phyloP scores from a whole-genome alignment of 1,140 invertebrate genomes.

The Apis cerana region DNA sequence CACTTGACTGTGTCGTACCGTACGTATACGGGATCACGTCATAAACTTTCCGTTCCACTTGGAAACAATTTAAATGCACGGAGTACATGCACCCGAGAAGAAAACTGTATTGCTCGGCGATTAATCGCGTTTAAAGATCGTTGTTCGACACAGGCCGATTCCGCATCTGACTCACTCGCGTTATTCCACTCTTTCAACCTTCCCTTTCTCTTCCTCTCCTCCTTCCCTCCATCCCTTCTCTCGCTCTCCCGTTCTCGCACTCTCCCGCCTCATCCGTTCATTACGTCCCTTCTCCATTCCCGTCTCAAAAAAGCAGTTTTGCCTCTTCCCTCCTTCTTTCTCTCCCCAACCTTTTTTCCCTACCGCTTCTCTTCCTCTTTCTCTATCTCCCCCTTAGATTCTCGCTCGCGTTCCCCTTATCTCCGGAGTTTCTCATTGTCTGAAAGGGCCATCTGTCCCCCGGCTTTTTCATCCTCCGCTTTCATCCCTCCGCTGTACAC shows the following conservation, averaged over 20 bases:
- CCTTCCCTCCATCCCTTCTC: neutral
- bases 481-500: constrained; percentile 71
- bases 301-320: constrained; percentile 66
- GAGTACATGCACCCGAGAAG: too few species aligned
- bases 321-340: constrained; percentile 53
- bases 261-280: constrained; percentile 50
- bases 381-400: constrained; percentile 51
- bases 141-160: constrained; percentile 54
- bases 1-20: too few species aligned
- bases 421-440: constrained; percentile 81
- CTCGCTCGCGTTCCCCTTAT: constrained; percentile 75
- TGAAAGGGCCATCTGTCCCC: constrained; percentile 80
- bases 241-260: constrained; percentile 34
- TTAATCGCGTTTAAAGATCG: constrained; percentile 68
- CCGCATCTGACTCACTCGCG: constrained; percentile 63
- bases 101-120: constrained; percentile 30
- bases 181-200: constrained; percentile 39
- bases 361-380: constrained; percentile 44
- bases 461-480: constrained; percentile 77
- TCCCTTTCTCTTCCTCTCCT: constrained; percentile 41
- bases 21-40: neutral
- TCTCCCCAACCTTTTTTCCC: constrained; percentile 53
- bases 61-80: neutral
- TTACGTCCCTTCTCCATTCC: constrained; percentile 53
- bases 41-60: too few species aligned